These are phyloP conservation scores for Gasterosteus nipponicus DNA, from an alignment of 2,113 vertebrate genomes.

Conservation along the genomic window DNA sequence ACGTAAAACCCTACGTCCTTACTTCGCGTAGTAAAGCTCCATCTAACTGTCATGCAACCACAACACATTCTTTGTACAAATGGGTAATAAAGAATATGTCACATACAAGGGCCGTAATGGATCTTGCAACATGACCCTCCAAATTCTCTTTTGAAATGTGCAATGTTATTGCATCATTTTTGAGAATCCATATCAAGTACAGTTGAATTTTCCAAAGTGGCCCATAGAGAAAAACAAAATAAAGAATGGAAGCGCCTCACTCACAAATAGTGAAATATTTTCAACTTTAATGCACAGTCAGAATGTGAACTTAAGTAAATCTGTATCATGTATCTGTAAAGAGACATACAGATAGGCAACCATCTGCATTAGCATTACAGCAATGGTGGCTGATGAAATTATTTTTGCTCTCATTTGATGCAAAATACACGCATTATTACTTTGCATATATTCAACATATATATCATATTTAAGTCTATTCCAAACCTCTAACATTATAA, in stretches of 20 bases:
- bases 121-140: constrained; percentile 19
- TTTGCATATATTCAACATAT: too few species aligned
- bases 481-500: too few species aligned
- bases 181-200: constrained; percentile 4
- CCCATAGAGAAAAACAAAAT: too few species aligned
- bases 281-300: constrained; percentile 8
- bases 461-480: too few species aligned
- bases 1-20: neutral
- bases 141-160: neutral
- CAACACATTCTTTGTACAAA: neutral
- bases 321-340: neutral
- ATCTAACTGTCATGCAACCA: neutral
- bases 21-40: neutral
- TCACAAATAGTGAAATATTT: constrained; percentile 4
- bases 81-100: neutral
- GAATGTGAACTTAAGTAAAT: neutral
- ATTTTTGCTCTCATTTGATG: too few species aligned
- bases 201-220: neutral
- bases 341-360: neutral
- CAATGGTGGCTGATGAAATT: too few species aligned
- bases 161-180: neutral
- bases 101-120: neutral
- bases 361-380: neutral
- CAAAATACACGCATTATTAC: too few species aligned
- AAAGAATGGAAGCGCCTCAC: neutral